Evolutionary conservation across 2,888 invertebrate species (phyloP).

Genomic region (Pardosa pseudoannulata): DNA sequence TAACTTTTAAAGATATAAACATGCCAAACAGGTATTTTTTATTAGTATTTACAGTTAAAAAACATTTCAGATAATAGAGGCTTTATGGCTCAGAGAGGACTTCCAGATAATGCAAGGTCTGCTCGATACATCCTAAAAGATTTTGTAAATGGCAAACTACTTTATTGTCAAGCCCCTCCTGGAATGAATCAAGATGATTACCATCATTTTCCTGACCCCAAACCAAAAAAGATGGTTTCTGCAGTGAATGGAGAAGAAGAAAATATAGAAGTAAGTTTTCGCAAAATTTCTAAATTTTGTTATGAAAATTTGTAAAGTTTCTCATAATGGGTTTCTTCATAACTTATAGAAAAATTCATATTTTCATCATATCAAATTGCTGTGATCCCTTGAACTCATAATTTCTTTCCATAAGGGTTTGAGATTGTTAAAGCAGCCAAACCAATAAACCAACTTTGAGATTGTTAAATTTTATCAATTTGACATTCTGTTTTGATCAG

Average conservation of each 20-base stretch:
- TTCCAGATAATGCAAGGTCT: conserved; percentile 94
- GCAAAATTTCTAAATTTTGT: not conserved
- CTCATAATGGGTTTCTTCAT: not conserved
- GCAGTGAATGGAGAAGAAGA: not conserved
- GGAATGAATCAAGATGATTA: conserved; percentile 82
- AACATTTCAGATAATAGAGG: conserved; percentile 91
- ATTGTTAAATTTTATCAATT: too few relatives aligned
- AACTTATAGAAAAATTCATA: not conserved
- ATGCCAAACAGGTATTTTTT: too few relatives aligned
- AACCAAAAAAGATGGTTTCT: conserved; percentile 18
- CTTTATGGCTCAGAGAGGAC: conserved; percentile 94
- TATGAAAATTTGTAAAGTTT: not conserved
- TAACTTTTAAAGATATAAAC: too few relatives aligned
- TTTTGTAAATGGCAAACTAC: conserved; percentile 89
- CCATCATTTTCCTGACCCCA: conserved; percentile 75
- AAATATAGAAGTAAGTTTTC: not conserved
- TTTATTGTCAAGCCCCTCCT: conserved; percentile 90
- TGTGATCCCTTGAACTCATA: too few relatives aligned
- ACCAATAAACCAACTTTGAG: too few relatives aligned
- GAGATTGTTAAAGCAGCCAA: too few relatives aligned
- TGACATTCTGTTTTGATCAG: too few relatives aligned
- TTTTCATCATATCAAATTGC: too few relatives aligned
- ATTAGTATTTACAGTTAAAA: too few relatives aligned
- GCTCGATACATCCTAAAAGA: conserved; percentile 94
- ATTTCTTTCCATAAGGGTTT: too few relatives aligned